phyloP scores from a whole-genome alignment of 2,888 invertebrate genomes.

The Pantelozetes paolii region DNA sequence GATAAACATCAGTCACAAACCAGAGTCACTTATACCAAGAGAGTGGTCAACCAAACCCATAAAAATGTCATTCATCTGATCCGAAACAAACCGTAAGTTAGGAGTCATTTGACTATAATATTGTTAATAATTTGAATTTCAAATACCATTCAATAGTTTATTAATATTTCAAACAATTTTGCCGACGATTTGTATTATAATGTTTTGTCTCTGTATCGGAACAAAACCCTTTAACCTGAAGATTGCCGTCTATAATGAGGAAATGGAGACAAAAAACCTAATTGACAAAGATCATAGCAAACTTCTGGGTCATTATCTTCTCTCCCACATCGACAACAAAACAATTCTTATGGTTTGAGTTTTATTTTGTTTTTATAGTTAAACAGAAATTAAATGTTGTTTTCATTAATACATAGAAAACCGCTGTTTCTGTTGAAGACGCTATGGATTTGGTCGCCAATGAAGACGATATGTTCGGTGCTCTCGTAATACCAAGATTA shows the following conservation, averaged over 20 bases:
- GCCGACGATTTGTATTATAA: slow-evolving; percentile 26
- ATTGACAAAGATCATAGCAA: too few relatives aligned
- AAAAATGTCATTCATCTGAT: not conserved
- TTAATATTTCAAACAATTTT: not conserved
- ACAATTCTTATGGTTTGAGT: slow-evolving; percentile 17
- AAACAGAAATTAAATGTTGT: not conserved
- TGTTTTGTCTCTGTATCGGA: slow-evolving; percentile 43
- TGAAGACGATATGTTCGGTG: not conserved
- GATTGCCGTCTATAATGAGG: slow-evolving; percentile 41
- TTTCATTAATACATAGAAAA: not conserved
- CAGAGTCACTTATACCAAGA: not conserved
- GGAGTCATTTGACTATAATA: not conserved
- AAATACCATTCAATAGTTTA: not conserved
- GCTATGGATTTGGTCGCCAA: not conserved
- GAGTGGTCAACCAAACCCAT: not conserved
- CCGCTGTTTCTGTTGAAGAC: not conserved
- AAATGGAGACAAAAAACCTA: too few relatives aligned
- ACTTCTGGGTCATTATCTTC: too few relatives aligned
- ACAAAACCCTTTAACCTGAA: slow-evolving; percentile 24
- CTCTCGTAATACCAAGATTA: not conserved
- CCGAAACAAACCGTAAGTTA: not conserved
- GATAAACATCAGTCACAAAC: not conserved
- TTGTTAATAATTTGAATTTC: not conserved
- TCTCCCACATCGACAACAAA: slow-evolving; percentile 10
- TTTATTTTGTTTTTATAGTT: slow-evolving; percentile 57